A percentile compares a stretch with the other conserved stretches of the same genome.
Conservation (phyloP, 2,888 invertebrate species). For the Pinctada fucata region DNA sequence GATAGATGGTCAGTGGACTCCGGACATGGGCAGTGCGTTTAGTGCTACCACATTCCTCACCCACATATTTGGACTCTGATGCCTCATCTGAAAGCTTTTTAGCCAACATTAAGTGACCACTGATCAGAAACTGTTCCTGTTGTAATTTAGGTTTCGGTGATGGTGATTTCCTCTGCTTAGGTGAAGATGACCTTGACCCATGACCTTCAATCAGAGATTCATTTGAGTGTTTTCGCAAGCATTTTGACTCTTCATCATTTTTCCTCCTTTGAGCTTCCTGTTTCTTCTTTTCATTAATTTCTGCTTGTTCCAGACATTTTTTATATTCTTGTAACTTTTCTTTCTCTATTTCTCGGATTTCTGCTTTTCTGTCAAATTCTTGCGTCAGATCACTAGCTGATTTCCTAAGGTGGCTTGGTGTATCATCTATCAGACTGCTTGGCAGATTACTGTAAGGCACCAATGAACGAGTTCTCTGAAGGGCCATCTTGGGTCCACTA, state of each 20-base stretch:
- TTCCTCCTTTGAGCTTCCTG: constrained; percentile 20
- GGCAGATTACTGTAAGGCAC: constrained; percentile 42
- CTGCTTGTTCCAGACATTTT: constrained; percentile 51
- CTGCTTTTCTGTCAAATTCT: constrained; percentile 14
- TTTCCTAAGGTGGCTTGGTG: not conserved
- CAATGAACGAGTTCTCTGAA: constrained; percentile 58
- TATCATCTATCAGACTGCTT: constrained; percentile 6
- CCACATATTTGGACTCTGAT: constrained; percentile 49
- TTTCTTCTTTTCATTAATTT: constrained; percentile 32
- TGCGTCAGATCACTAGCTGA: constrained; percentile 14
- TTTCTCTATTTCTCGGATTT: constrained; percentile 22
- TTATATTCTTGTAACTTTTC: constrained; percentile 50
- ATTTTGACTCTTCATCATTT: constrained; percentile 5
- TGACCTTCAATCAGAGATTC: not conserved
- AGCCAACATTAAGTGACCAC: constrained; percentile 77
- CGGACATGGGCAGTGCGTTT: constrained; percentile 18
- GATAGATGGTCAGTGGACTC: constrained; percentile 19
- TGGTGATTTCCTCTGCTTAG: constrained; percentile 32
- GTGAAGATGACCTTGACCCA: constrained; percentile 35
- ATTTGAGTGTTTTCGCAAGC: not conserved
- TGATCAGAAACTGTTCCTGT: constrained; percentile 54
- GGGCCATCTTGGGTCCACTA: constrained; percentile 43
- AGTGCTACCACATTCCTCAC: constrained; percentile 83
- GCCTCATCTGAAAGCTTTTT: constrained; percentile 78
- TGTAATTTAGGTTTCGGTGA: constrained; percentile 35